Conservation (phyloP, 2,113 vertebrate genomes). For the Brevimyrus niger region DNA sequence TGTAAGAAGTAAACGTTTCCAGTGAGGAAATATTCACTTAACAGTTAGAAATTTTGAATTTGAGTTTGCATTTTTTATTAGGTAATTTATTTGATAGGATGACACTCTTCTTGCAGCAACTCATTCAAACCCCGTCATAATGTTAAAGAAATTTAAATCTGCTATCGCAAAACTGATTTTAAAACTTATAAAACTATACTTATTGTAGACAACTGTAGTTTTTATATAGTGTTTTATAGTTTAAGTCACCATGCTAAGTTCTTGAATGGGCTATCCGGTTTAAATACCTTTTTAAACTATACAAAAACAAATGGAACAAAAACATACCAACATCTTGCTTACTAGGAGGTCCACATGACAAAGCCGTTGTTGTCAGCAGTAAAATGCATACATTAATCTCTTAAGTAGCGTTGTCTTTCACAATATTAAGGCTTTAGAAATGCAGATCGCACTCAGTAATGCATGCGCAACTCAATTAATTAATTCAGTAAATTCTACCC, state of each 20-base stretch:
- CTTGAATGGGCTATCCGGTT: not conserved
- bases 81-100: not conserved
- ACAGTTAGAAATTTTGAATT: not conserved
- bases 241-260: not conserved
- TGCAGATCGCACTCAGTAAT: not conserved
- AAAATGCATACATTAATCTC: slow-evolving; percentile 8
- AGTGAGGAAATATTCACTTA: not conserved
- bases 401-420: slow-evolving; percentile 4
- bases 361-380: not conserved
- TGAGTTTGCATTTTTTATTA: not conserved
- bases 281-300: not conserved
- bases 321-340: slow-evolving; percentile 1
- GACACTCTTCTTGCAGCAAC: not conserved
- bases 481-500: not conserved
- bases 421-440: not conserved
- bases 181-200: not conserved
- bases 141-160: not conserved
- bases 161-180: not conserved
- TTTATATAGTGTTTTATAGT: not conserved
- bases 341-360: not conserved
- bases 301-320: not conserved
- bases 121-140: not conserved
- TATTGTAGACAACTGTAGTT: not conserved
- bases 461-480: not conserved
- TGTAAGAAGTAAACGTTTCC: not conserved